phyloP scores from a whole-genome alignment of 2,888 invertebrate genomes.

The Helobdella robusta region DNA sequence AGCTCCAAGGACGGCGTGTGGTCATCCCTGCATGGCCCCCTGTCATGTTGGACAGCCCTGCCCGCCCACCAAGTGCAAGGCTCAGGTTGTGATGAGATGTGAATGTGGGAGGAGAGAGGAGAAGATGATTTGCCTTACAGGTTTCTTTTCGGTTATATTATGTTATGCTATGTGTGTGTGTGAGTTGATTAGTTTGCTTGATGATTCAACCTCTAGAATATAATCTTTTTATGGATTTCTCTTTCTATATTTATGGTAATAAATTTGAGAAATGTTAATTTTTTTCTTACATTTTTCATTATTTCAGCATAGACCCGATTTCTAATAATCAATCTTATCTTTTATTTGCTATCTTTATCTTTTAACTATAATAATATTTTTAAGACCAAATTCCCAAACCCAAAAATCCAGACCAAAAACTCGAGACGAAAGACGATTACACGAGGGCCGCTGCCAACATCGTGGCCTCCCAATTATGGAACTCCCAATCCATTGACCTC shows the following conservation, averaged over 20 bases:
- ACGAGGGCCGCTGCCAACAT: conserved; percentile 17
- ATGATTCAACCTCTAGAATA: no score
- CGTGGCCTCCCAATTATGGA: conserved; percentile 21
- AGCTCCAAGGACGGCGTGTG: conserved; percentile 61
- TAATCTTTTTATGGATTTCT: no score
- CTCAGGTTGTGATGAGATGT: conserved; percentile 56
- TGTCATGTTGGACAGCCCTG: conserved; percentile 67
- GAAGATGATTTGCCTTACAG: conserved; percentile 24
- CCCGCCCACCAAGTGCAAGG: conserved; percentile 62
- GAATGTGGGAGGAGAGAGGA: conserved; percentile 22
- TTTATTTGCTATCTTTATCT: no score
- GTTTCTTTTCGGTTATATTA: background rate
- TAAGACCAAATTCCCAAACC: no score
- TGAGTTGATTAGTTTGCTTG: background rate
- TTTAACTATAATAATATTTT: no score
- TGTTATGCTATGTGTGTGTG: background rate
- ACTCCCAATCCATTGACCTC: conserved; percentile 21
- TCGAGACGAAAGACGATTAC: conserved; percentile 12
- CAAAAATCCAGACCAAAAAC: background rate
- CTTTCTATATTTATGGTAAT: no score
- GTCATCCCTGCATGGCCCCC: conserved; percentile 71
- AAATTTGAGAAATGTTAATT: background rate
- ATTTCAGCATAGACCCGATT: no score
- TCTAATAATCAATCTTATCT: no score
- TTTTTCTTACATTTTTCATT: background rate